These are phyloP conservation scores for Melospiza melodia DNA, from an alignment of 2,113 vertebrate genomes.

Conservation along the genomic window DNA sequence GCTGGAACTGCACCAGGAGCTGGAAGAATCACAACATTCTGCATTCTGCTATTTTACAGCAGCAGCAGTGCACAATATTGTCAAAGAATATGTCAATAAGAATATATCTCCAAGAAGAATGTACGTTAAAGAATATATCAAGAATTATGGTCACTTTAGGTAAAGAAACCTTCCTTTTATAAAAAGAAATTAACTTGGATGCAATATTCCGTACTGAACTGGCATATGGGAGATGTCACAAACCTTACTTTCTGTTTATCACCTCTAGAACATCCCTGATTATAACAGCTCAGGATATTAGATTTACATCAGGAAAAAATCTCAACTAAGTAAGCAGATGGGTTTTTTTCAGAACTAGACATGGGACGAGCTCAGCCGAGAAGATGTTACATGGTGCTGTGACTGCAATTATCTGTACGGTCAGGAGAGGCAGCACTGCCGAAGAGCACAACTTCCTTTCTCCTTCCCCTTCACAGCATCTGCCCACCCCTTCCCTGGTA, in stretches of 20 bases:
- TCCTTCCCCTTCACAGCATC: not conserved
- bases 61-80: not conserved
- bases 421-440: not conserved
- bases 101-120: not conserved
- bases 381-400: not conserved
- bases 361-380: not conserved
- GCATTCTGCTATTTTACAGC: not conserved
- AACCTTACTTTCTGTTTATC: not conserved
- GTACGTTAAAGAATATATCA: not conserved
- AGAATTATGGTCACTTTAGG: not conserved
- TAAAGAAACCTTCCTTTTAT: not conserved
- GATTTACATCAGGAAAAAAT: not conserved
- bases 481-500: not conserved
- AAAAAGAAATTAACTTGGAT: not conserved
- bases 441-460: not conserved
- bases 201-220: not conserved
- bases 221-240: not conserved
- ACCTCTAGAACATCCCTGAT: not conserved
- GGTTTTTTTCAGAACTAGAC: not conserved
- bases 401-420: not conserved
- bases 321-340: not conserved
- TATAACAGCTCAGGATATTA: not conserved
- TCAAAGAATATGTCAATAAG: not conserved
- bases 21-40: not conserved
- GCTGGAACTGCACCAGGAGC: not conserved